phyloP scores from a whole-genome alignment of 2,113 vertebrate species.

The Peucedramus taeniatus region DNA sequence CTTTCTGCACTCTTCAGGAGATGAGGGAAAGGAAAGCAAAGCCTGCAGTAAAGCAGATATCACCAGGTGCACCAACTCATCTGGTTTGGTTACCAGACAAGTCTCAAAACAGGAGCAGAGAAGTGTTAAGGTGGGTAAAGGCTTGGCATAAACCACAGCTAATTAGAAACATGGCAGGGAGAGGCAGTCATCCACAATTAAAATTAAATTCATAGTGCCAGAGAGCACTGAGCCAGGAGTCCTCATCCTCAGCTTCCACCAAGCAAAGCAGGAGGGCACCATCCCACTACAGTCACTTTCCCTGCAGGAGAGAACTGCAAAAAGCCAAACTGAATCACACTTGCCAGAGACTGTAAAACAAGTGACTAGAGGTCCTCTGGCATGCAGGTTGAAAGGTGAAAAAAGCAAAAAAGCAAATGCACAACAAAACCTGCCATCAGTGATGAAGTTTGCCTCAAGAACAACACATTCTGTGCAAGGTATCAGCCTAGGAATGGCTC shows the following conservation, averaged over 20 bases:
- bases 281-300: not conserved
- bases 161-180: not conserved
- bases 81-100: not conserved
- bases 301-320: not conserved
- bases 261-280: not conserved
- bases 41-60: accelerated
- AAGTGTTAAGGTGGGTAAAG: not conserved
- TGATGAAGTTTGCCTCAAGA: not conserved
- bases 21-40: not conserved
- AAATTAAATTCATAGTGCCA: not conserved
- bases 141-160: not conserved
- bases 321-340: not conserved
- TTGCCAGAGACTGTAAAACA: not conserved
- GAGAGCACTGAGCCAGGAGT: not conserved
- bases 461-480: accelerated
- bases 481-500: not conserved
- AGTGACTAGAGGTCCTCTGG: not conserved
- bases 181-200: not conserved
- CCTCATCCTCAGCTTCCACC: not conserved
- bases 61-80: not conserved
- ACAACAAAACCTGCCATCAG: not conserved
- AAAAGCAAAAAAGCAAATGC: not conserved
- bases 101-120: not conserved
- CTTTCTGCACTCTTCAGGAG: not conserved
- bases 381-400: not conserved